These are phyloP conservation scores for Morpho helenor DNA, from an alignment of 2,888 invertebrate species.

Conservation along the genomic window DNA sequence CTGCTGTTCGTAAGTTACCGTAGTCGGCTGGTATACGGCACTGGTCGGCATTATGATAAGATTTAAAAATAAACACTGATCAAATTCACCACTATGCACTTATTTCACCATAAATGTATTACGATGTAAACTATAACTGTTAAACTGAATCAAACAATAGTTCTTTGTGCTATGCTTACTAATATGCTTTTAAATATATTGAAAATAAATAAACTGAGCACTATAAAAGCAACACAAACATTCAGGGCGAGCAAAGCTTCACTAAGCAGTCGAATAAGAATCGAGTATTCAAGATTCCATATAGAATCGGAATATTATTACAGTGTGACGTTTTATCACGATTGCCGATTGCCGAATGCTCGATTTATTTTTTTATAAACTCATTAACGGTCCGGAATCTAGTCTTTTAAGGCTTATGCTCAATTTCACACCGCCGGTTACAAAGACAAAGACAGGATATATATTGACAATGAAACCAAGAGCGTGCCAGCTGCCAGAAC, in stretches of 20 bases:
- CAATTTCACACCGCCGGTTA: too few relatives aligned
- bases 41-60: conserved; percentile 81
- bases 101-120: conserved; percentile 11
- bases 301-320: too few relatives aligned
- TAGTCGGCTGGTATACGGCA: conserved; percentile 89
- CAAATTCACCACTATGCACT: conserved; percentile 10
- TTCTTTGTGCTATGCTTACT: conserved; percentile 6
- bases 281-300: too few relatives aligned
- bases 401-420: too few relatives aligned
- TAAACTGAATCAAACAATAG: conserved; percentile 5
- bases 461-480: too few relatives aligned
- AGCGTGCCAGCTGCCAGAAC: too few relatives aligned
- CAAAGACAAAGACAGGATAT: too few relatives aligned
- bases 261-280: too few relatives aligned
- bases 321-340: too few relatives aligned
- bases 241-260: background rate
- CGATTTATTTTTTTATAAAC: too few relatives aligned
- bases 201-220: background rate
- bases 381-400: too few relatives aligned
- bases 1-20: conserved; percentile 85
- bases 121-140: background rate
- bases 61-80: conserved; percentile 27
- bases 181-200: background rate
- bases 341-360: too few relatives aligned
- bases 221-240: conserved; percentile 1